Base-by-base conservation (phyloP, 2,113 vertebrate genomes). In the Sinocyclocheilus anophthalmus region DNA sequence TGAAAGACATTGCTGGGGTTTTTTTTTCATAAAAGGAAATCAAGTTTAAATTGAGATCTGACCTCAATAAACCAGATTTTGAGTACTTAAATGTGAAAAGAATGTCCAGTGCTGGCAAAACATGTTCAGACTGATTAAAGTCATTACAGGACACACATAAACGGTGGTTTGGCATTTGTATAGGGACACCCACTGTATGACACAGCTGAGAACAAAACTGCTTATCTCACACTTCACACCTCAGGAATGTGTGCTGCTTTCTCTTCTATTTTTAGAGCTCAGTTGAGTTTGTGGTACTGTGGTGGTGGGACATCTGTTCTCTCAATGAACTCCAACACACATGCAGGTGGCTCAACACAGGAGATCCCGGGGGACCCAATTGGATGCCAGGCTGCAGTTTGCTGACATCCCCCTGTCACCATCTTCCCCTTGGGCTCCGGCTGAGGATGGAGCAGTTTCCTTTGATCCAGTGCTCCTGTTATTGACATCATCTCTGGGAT, bases 371-470 rank as follows among this genome's bases (percentile, higher is more conserved):
- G 70, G 39, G 75, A 70, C 53, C 13, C n/a, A 48, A 87, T 81
- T 87, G 83, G 82, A 84, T 63, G 61, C 75, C 65, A 78, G 78
- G 57, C 50, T 57, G 53, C 76, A 80, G 61, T 73, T 55, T 78
- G 83, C 39, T 87, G 86, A 84, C 83, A 81, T 87, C 86, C 81
- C 20, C 61, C 61, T 80, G 82, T 87, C 37, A 65, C 83, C 33
- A 75, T 67, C 83, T 53, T 84, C 69, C 83, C 67, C 76, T 33
- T 8, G 65, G 76, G 55, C 67, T 65, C 11, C 33, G 65, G 24
- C 30, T 39, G 33, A 69, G 53, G 37, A 4, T 3, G 39, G 81
- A 87, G 70, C 37, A 33, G 61, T 75, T 81, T 84, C 53, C 53
- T 65, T 80, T 76, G 81, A 84, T 87, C 37, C 33, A 11, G 22